phyloP scores from a whole-genome alignment of 1,140 invertebrate species.

The Drosophila gunungcola region DNA sequence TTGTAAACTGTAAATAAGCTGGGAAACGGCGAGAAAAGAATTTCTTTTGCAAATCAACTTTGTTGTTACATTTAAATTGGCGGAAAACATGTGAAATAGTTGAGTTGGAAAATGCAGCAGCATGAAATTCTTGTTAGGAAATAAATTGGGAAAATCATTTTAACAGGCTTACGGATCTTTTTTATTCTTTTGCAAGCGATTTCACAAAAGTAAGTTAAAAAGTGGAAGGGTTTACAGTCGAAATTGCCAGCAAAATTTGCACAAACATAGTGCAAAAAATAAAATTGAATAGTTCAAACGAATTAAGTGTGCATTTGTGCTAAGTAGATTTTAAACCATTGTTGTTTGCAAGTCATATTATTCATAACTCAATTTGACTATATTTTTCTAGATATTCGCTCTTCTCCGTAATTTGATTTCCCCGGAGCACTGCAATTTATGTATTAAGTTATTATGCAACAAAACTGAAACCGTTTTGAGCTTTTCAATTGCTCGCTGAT shows the following conservation, averaged over 20 bases:
- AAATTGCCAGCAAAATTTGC: no score
- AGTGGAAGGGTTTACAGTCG: no score
- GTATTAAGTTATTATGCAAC: slow-evolving; percentile 39
- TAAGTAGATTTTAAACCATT: no score
- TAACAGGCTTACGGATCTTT: no score
- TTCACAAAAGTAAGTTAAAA: no score
- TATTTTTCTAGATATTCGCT: slow-evolving; percentile 1
- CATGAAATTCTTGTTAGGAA: slow-evolving; percentile 11
- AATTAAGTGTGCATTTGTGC: background rate
- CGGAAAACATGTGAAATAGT: background rate
- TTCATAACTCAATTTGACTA: background rate
- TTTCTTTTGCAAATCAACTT: slow-evolving; percentile 27
- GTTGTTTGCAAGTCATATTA: background rate
- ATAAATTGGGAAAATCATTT: no score
- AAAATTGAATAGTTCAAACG: no score
- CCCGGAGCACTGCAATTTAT: slow-evolving; percentile 25
- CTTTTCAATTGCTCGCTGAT: slow-evolving; percentile 28
- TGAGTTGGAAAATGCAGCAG: slow-evolving; percentile 5
- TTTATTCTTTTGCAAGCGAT: no score
- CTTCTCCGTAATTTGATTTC: slow-evolving; percentile 2
- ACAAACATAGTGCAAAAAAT: no score
- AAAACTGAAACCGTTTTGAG: slow-evolving; percentile 36
- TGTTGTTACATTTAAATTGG: slow-evolving; percentile 15
- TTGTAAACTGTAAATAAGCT: slow-evolving; percentile 37
- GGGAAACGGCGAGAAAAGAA: slow-evolving; percentile 15